Base-by-base conservation (phyloP, 2,113 vertebrate species). In the Calypte anna region DNA sequence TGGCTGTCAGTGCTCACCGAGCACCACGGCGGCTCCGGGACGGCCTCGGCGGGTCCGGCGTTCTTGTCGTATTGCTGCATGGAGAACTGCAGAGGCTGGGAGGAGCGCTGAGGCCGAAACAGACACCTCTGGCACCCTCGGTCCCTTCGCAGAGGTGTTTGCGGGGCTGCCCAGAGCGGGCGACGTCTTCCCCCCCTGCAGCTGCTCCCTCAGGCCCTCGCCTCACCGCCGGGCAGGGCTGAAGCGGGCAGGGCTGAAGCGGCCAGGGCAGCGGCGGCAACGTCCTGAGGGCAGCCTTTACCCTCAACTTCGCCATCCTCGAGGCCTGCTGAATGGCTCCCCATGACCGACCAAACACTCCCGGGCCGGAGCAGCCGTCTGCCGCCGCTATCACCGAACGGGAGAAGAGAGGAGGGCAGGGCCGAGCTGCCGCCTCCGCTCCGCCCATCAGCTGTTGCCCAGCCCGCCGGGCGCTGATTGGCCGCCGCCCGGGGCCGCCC, bases 401-500 rank as follows among this genome's bases (percentile, higher is more conserved):
- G 22, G 33, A 33, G 33, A 33, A 33, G 7, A 10, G 3, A 5
- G 24, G 7, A 10, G 3, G 7, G 24, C 8, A 30, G 62, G 31
- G 46, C 21, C 3, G 7, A 5, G 31, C 11, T 40, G 38, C 28
- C 23, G 12, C 82, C 18, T 7, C 59, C 27, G 14, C 54, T 13
- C 70, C 81, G 30, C 82, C 79, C 75, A 3, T 3, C 36, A 62
- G 92, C 90, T 53, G 79, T 38, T 44, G 88, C 91, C 51, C 19
- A 20, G 55, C 22, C 12, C 55, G 44, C 82, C 13, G n/a, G 79
- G 83, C 63, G 55, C 25, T 13, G 18, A 46, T 82, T 75, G 79
- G 94, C 90, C 61, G 24, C 94, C 66, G 70, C 88, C 67, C 81
- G 80, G 80, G 77, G n/a, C 88, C 75, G 95, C 86, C 93, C 91